A percentile compares a stretch with the other conserved stretches of the same genome.
phyloP scores from a whole-genome alignment of 2,113 vertebrate genomes.

The Cranoglanis bouderius region DNA sequence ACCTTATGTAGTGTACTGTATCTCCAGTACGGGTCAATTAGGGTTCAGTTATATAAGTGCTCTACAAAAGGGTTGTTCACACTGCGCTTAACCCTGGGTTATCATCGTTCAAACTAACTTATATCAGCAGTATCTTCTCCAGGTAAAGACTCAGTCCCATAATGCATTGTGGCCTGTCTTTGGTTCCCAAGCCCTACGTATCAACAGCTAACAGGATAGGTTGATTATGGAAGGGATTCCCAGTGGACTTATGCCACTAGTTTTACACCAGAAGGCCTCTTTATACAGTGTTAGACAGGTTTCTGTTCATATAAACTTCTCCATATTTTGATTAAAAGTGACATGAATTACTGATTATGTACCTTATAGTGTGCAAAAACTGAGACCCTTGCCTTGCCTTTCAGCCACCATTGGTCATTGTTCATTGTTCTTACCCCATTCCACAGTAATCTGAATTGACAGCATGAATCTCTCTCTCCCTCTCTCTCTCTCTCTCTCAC shows the following conservation, averaged over 20 bases:
- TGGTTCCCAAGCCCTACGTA: not conserved
- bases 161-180: too few relatives aligned
- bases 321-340: not conserved
- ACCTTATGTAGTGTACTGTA: not conserved
- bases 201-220: not conserved
- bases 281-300: not conserved
- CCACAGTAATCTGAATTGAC: slow-evolving; percentile 9
- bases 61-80: too few relatives aligned
- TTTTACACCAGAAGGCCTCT: not conserved
- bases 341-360: not conserved
- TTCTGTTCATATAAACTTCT: not conserved
- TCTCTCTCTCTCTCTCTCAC: too few relatives aligned
- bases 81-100: too few relatives aligned
- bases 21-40: not conserved
- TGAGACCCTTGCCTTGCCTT: not conserved
- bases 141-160: not conserved
- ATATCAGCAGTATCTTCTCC: not conserved
- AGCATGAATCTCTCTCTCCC: not conserved
- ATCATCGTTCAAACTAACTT: too few relatives aligned
- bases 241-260: not conserved
- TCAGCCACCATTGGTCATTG: not conserved
- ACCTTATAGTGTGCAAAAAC: not conserved
- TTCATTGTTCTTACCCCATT: not conserved
- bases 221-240: not conserved
- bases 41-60: not conserved